Evolutionary conservation across 2,888 invertebrate genomes (phyloP).

Genomic region (Cordylochernes scorpioides): DNA sequence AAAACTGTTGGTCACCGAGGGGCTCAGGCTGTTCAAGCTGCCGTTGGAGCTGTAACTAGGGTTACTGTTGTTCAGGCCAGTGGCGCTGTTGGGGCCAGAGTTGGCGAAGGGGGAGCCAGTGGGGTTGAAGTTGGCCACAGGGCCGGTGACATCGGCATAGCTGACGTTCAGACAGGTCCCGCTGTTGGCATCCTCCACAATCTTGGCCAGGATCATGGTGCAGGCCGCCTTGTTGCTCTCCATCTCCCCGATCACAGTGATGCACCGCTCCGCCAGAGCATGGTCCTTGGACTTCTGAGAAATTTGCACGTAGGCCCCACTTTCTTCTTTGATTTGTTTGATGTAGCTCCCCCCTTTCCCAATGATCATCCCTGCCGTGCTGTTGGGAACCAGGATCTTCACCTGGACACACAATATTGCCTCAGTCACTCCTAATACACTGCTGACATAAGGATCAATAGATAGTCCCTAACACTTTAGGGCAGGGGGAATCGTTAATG

Average conservation of each 20-base stretch:
- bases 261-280: slow-evolving; percentile 60
- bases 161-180: slow-evolving; percentile 85
- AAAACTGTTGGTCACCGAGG: slow-evolving; percentile 14
- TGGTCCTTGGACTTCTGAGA: slow-evolving; percentile 81
- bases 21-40: slow-evolving; percentile 16
- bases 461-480: no score
- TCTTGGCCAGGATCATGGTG: slow-evolving; percentile 79
- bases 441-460: no score
- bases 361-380: slow-evolving; percentile 90
- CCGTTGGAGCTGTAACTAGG: slow-evolving; percentile 17
- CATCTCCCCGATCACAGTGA: slow-evolving; percentile 75
- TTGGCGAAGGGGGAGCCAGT: slow-evolving; percentile 80
- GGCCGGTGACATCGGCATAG: slow-evolving; percentile 78
- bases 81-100: slow-evolving; percentile 14
- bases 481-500: no score
- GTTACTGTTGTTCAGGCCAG: slow-evolving; percentile 15
- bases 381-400: slow-evolving; percentile 82
- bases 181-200: slow-evolving; percentile 87
- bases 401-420: no score
- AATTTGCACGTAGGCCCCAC: slow-evolving; percentile 81
- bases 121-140: slow-evolving; percentile 85
- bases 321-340: slow-evolving; percentile 78
- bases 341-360: slow-evolving; percentile 87
- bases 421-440: no score
- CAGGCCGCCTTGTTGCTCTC: slow-evolving; percentile 72